Conservation (phyloP, 2,888 invertebrate species). For the Drosophila engyochracea region DNA sequence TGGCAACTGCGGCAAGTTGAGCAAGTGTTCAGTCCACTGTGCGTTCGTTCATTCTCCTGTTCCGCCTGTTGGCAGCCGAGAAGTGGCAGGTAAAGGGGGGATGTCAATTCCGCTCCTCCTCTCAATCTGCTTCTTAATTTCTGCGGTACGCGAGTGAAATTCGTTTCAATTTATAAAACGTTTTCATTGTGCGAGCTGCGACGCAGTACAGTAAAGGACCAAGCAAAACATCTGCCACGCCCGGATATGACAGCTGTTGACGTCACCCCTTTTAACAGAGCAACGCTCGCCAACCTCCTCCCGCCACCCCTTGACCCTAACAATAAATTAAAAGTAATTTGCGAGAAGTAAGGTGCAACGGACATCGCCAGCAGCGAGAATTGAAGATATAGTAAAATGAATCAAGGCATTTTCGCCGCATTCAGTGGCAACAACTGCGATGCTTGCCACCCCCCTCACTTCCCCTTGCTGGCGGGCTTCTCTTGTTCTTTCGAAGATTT, state of each 20-base stretch:
- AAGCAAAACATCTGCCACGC: constrained; percentile 46
- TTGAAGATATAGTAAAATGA: constrained; percentile 38
- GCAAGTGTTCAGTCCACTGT: constrained; percentile 6
- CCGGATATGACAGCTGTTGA: constrained; percentile 68
- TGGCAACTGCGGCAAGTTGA: constrained; percentile 6
- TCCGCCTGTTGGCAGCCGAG: constrained; percentile 6
- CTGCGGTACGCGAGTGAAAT: constrained; percentile 46
- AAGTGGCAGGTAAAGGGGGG: constrained; percentile 4
- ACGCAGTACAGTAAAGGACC: constrained; percentile 52
- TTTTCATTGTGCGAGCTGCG: constrained; percentile 53
- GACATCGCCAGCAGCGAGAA: constrained; percentile 3
- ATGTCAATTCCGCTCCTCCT: constrained; percentile 2
- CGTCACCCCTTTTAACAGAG: constrained; percentile 22
- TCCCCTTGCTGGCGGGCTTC: not conserved
- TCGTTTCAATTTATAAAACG: constrained; percentile 74
- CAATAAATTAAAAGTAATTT: constrained; percentile 79
- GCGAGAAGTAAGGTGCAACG: constrained; percentile 38
- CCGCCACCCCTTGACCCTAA: constrained; percentile 7
- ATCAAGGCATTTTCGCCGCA: constrained; percentile 60
- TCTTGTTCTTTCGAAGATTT: constrained; percentile 36
- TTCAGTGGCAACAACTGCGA: constrained; percentile 44
- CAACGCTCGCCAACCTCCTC: not conserved
- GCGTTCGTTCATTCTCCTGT: not conserved
- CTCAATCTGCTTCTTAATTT: constrained; percentile 25
- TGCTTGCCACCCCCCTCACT: not conserved